Evolutionary conservation across 1,140 invertebrate species (phyloP), one percentile per base, ranked within the genome.

Genomic region (Philotrypesis tridentata): DNA sequence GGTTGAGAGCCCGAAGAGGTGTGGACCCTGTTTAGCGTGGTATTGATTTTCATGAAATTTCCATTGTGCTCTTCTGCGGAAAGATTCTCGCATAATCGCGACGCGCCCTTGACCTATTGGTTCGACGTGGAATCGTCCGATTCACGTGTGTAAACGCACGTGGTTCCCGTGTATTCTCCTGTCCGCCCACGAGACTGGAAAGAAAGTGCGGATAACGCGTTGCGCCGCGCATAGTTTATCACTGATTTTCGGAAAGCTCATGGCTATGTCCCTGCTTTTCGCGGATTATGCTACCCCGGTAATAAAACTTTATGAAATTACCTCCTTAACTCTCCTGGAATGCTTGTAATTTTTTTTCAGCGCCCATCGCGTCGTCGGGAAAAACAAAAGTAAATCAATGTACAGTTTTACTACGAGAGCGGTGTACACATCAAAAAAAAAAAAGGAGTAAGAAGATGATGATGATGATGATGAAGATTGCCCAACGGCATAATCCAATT

Each of bases 61-160:
- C 33, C 9, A 9, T 5, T 37, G 9, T 37, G n/a, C n/a, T n/a
- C n/a, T n/a, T n/a, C 0, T 43, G 12, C 12, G 40, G 17, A 43
- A 14, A 43, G 9, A 67, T 67, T 43, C 65, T 77, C 75, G 75
- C 75, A 21, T 40, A 77, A 77, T 63, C n/a, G n/a, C n/a, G n/a
- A n/a, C n/a, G 33, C 9, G 68, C 63, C 75, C 40, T 78, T 78
- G 63, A 63, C 65, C 67, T 70, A 40, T 12, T n/a, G n/a, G n/a
- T 25, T 55, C 12, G 9, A 17, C 29, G 33, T 40, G 71, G 79
- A 80, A 80, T 80, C 33, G 9, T 80, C 65, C 70, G 43, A 80
- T 80, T 73, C 29, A 43, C 33, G 33, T 60, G 43, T 70, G 48
- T 23, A 27, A n/a, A n/a, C n/a, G n/a, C n/a, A n/a, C n/a, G n/a